These are phyloP conservation scores for Spatulosminthurus flaviceps DNA, from an alignment of 2,888 invertebrate species.

Conservation along the genomic window DNA sequence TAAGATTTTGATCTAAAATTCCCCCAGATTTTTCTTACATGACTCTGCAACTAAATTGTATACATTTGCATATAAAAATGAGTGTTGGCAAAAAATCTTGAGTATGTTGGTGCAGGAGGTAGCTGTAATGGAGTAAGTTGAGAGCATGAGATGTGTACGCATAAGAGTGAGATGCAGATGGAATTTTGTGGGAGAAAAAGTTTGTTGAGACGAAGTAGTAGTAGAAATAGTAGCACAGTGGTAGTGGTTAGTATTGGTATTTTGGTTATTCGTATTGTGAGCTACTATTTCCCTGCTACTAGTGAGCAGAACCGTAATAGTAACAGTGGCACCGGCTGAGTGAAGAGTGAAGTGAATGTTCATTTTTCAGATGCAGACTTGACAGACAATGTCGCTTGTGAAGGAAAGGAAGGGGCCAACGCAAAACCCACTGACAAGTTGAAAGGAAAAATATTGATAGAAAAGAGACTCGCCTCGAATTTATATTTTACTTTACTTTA, in stretches of 20 bases:
- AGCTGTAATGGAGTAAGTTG: no score
- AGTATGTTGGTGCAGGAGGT: no score
- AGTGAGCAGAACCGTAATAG: constrained; percentile 34
- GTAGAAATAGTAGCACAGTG: background rate
- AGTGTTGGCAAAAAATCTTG: no score
- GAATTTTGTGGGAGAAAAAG: constrained; percentile 21
- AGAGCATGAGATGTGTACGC: background rate
- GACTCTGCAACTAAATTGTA: no score
- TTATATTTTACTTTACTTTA: constrained; percentile 57
- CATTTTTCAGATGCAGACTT: constrained; percentile 62
- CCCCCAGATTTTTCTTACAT: no score
- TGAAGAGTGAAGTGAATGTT: constrained; percentile 58
- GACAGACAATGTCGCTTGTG: constrained; percentile 62
- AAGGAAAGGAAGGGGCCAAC: constrained; percentile 56
- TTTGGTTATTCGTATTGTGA: constrained; percentile 18
- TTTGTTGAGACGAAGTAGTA: no score
- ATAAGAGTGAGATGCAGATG: constrained; percentile 22
- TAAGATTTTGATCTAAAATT: no score
- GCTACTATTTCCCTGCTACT: background rate
- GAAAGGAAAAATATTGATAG: constrained; percentile 63
- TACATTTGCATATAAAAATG: no score
- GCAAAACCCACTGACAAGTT: constrained; percentile 62
- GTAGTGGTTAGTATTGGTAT: constrained; percentile 32
- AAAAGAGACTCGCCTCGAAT: constrained; percentile 62
- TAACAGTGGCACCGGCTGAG: constrained; percentile 47